These are phyloP conservation scores for Jaculus jaculus DNA, from an alignment of 2,113 vertebrate species.

Conservation along the genomic window DNA sequence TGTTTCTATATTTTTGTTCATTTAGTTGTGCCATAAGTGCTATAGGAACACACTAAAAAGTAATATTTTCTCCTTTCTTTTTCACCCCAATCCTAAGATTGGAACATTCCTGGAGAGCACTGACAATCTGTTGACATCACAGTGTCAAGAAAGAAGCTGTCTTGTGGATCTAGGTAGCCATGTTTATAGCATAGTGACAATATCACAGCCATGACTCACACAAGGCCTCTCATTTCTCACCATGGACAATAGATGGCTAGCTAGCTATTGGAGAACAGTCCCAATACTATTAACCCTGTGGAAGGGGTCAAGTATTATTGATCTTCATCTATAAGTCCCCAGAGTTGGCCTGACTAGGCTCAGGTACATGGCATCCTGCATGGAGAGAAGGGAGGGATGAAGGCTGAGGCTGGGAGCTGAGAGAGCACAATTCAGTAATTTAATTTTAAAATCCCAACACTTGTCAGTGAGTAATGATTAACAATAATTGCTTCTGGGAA, in stretches of 20 bases:
- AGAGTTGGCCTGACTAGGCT: too few species aligned
- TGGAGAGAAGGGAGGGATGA: not conserved
- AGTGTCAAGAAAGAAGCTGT: fast-evolving
- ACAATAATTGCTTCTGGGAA: not conserved
- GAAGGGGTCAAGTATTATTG: not conserved
- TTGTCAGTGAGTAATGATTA: not conserved
- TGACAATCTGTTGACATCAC: fast-evolving
- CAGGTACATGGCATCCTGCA: not conserved
- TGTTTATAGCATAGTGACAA: fast-evolving
- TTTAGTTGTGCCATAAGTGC: not conserved
- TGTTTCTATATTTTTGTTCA: not conserved
- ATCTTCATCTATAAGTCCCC: not conserved
- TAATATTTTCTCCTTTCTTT: not conserved
- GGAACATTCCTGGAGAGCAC: not conserved
- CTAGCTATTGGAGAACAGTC: not conserved
- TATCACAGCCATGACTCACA: not conserved
- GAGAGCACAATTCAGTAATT: too few species aligned
- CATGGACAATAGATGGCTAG: not conserved
- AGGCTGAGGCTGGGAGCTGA: too few species aligned
- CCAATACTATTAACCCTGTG: fast-evolving
- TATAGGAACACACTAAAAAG: not conserved
- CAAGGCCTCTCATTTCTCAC: not conserved
- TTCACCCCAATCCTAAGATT: too few species aligned
- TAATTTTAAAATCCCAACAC: not conserved
- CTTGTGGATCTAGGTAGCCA: too few species aligned